phyloP scores from a whole-genome alignment of 37 sponge, comb jelly and placozoan genomes.

The Oscarella lobularis region DNA sequence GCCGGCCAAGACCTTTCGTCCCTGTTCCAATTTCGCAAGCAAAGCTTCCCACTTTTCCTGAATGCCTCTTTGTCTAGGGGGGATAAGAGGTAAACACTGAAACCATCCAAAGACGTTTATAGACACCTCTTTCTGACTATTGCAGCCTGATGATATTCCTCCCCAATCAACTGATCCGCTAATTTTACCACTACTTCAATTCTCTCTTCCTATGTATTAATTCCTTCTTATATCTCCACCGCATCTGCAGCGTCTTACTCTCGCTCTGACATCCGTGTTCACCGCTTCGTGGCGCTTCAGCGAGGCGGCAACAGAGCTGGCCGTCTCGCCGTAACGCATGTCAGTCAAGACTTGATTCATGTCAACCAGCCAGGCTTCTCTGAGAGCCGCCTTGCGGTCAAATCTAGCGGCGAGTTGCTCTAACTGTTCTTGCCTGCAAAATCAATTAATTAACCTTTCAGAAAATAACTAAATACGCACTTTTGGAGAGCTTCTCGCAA shows the following conservation, averaged over 20 bases:
- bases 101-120: neutral
- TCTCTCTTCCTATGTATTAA: conserved; percentile 20
- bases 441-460: neutral
- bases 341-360: conserved; percentile 77
- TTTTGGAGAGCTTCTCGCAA: conserved; percentile 69
- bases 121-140: conserved; percentile 12
- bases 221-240: neutral
- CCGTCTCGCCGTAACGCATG: conserved; percentile 55
- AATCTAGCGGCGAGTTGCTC: conserved; percentile 64
- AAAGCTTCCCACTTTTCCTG: conserved; percentile 53
- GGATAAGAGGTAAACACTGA: neutral
- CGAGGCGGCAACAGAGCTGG: conserved; percentile 74
- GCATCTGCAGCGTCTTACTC: conserved; percentile 6
- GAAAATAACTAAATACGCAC: conserved; percentile 11
- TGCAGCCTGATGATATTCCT: conserved; percentile 30
- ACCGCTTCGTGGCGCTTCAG: conserved; percentile 91
- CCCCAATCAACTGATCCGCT: conserved; percentile 22
- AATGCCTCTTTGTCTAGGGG: conserved; percentile 20
- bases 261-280: conserved; percentile 67
- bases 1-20: conserved; percentile 32
- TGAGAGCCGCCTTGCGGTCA: conserved; percentile 14
- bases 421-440: conserved; percentile 62
- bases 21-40: conserved; percentile 34
- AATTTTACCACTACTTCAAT: conserved; percentile 34
- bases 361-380: conserved; percentile 73